Base-by-base conservation (phyloP, 2,888 invertebrate species). In the Phalangium opilio region DNA sequence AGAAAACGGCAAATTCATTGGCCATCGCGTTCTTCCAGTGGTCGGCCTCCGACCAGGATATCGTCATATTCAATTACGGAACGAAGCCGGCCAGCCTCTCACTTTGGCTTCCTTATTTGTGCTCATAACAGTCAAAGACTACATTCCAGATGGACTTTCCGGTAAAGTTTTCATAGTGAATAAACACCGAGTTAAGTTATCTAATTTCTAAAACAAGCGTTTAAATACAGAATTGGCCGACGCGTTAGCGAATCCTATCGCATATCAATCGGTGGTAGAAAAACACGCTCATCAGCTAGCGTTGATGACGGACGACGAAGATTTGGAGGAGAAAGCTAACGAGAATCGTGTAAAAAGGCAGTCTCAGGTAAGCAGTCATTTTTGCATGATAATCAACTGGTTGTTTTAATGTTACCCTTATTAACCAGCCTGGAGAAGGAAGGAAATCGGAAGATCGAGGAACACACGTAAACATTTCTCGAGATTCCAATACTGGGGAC, bases 231-330 rank as follows among this genome's bases (percentile, higher is more conserved):
- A 70, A 49, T 65, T 70, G 58, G 71, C 71, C 10, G 67, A 67
- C 48, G 93, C 95, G 12, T 67, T 95, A 53, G 89, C 89, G 14
- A 95, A 95, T 72, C 95, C 95, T 1, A 93, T 95, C 57, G 91
- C 91, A 66, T 93, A 91, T 69, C 89, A 91, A 68, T 89, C 85
- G 61, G 86, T 90, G 67, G 70, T 84, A 60, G 91, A 95, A 63
- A 90, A 89, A 65, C 79, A 91, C 50, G 82, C 82, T 43, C 81
- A 84, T 61, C 91, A 93, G 66, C 70, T 95, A 61, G 82, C 84
- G 1, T 84, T 89, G 50, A 73, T 90, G 44, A 84, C 52, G 5
- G 52, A 52, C 46, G 52, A 52, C 43, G 47, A 17, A 12, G 38
- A 38, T 10, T 17, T 38, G 38, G 38, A 27, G 8, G 27, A 27